phyloP scores from a whole-genome alignment of 2,113 vertebrate species.

The Anser brachyrhynchus region DNA sequence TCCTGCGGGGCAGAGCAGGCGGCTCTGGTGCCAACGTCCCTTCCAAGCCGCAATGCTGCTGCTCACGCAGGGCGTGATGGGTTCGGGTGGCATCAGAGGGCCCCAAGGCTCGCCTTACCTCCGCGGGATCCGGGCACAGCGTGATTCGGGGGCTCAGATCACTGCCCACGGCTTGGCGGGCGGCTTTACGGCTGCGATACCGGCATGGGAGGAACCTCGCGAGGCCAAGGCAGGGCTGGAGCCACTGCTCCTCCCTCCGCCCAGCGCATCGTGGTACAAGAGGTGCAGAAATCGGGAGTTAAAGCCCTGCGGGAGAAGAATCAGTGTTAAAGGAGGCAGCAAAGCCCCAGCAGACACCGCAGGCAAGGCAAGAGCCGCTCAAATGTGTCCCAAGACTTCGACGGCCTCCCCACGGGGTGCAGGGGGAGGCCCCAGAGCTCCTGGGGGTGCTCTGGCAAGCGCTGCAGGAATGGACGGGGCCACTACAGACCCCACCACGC shows the following conservation, averaged over 20 bases:
- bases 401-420: conserved; percentile 69
- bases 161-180: no score
- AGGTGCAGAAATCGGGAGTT: neutral
- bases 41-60: neutral
- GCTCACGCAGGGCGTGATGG: neutral
- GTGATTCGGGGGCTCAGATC: neutral
- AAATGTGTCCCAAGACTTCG: conserved; percentile 71
- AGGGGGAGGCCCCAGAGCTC: conserved; percentile 80
- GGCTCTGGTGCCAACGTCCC: neutral
- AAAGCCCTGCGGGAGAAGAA: neutral
- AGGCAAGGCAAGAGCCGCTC: neutral
- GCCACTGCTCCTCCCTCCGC: neutral
- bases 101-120: no score
- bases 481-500: conserved; percentile 57
- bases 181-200: neutral
- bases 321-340: neutral
- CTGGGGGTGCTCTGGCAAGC: conserved; percentile 71
- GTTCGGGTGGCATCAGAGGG: neutral
- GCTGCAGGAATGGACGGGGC: conserved; percentile 63
- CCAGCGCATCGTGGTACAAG: no score
- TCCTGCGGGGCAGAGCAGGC: no score
- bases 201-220: no score
- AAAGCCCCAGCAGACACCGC: neutral
- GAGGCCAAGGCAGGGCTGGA: no score
- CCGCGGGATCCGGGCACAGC: neutral